Evolutionary conservation across 2,113 vertebrate species (phyloP), one percentile per base, ranked within the genome.

Genomic region (Xiphias gladius): DNA sequence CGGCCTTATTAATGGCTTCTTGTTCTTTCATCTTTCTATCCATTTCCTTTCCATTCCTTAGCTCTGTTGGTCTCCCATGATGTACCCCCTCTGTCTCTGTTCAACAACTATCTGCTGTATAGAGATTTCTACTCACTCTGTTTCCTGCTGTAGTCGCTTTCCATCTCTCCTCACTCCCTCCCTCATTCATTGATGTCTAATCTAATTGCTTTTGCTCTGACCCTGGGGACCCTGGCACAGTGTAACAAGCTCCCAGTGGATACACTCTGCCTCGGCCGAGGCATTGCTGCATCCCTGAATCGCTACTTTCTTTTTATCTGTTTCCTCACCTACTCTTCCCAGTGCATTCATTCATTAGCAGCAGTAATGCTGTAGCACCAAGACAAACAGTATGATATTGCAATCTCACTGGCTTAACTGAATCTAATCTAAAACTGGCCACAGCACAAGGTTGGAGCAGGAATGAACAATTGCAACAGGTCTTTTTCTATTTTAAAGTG

Each of bases 201-300:
- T 96, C 95, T 96, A 96, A 93, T 97, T 98, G 97, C 93, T 95
- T 91, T 94, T 66, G 59, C 87, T 90, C 92, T 77, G 57, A 94
- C 92, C 91, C 94, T 89, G 76, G 95, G 94, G 91, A 91, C 87
- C 91, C 83, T 95, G 94, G 94, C 92, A 91, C 93, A 88, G 92
- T 91, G 94, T 98, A 97, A 97, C 95, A 95, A 97, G 95, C 94
- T 96, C 97, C 97, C 96, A 35, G 68, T 94, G 96, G 96, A 95
- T 82, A 54, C 84, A 57, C 88, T 86, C 24, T 14, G 24, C 86
- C 80, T 57, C 50, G n/a, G 61, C 70, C 79, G 79, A n/a, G n/a
- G 48, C 50, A 50, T 76, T 32, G n/a, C 84, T 63, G 76, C 80
- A 76, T 77, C 83, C 71, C 75, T 67, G 68, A 81, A 82, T 82